These are phyloP conservation scores for Macrosiphum euphorbiae DNA, from an alignment of 2,888 invertebrate species.

Conservation along the genomic window DNA sequence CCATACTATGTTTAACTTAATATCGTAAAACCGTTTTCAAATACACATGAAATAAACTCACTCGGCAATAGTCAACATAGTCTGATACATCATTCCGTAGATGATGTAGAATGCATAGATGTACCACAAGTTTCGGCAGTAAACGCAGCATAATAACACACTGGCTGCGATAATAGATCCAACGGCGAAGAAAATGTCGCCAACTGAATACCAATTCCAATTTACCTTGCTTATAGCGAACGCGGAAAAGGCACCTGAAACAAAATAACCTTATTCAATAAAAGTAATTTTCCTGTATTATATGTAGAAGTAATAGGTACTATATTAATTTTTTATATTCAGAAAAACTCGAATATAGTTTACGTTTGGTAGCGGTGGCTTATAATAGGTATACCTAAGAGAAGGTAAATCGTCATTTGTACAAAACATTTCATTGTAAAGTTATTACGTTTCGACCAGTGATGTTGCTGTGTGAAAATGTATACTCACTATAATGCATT, in stretches of 20 bases:
- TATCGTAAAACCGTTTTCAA: neutral
- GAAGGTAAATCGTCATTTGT: too few relatives aligned
- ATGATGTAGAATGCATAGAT: constrained; percentile 83
- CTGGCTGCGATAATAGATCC: constrained; percentile 68
- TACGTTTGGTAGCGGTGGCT: neutral
- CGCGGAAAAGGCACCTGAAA: constrained; percentile 66
- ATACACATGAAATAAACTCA: constrained; percentile 69
- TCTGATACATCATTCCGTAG: constrained; percentile 84
- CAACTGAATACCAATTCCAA: constrained; percentile 66
- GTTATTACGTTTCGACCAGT: neutral
- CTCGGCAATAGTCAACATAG: constrained; percentile 83
- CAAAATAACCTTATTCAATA: neutral
- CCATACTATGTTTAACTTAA: neutral
- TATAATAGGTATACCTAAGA: too few relatives aligned
- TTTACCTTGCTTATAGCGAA: constrained; percentile 65
- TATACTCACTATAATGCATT: neutral
- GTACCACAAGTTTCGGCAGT: constrained; percentile 76
- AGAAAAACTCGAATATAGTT: neutral
- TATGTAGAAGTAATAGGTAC: neutral
- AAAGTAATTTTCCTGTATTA: neutral
- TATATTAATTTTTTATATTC: neutral
- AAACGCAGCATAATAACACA: constrained; percentile 73
- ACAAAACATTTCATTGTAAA: neutral
- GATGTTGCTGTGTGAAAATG: neutral
- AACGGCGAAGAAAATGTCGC: constrained; percentile 65